Evolutionary conservation across 2,113 vertebrate genomes (phyloP).

Genomic region (Anseranas semipalmata): DNA sequence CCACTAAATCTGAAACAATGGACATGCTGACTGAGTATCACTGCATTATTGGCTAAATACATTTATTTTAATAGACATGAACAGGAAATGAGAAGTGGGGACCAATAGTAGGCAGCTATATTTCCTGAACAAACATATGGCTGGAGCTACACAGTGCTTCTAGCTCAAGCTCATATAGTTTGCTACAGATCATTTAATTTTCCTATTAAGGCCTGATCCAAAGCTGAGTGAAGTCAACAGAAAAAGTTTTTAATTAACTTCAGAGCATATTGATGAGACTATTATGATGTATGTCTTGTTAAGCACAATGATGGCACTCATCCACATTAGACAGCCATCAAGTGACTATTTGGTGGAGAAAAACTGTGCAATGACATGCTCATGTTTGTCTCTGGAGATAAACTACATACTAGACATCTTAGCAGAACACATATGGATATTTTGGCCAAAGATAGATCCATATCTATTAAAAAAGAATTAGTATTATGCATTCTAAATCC

Average conservation of each 20-base stretch:
- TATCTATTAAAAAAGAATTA: background rate
- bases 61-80: slow-evolving; percentile 20
- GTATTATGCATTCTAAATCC: background rate
- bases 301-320: background rate
- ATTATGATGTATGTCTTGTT: background rate
- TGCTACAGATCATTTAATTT: background rate
- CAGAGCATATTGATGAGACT: background rate
- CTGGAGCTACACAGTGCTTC: background rate
- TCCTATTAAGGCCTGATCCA: background rate
- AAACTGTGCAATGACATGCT: background rate
- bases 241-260: background rate
- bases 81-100: slow-evolving; percentile 6
- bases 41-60: slow-evolving; percentile 4
- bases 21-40: background rate
- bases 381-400: background rate
- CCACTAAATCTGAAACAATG: slow-evolving; percentile 11
- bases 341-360: background rate
- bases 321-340: background rate
- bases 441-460: background rate
- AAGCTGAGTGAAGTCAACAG: background rate
- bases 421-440: background rate
- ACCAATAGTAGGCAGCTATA: slow-evolving; percentile 28
- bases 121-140: slow-evolving; percentile 17
- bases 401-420: background rate
- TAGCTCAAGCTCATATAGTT: background rate